Conservation (phyloP, 2,888 invertebrate species). For the Tetragonisca angustula region DNA sequence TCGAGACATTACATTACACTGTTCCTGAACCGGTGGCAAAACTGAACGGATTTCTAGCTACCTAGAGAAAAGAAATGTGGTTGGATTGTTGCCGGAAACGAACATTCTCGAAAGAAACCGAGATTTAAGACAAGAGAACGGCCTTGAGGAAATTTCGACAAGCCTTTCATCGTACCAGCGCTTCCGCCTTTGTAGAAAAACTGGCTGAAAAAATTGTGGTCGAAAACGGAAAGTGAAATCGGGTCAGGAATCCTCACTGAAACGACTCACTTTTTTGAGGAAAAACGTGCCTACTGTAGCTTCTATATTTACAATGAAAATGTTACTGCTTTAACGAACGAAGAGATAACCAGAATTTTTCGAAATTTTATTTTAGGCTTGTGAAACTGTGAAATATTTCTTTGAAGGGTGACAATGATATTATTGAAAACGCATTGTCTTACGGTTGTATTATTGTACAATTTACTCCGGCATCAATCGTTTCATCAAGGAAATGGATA, state of each 20-base stretch:
- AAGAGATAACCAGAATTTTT: background rate
- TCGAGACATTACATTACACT: background rate
- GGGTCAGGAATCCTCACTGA: background rate
- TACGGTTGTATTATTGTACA: no score
- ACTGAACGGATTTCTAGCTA: slow-evolving; percentile 25
- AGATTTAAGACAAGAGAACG: slow-evolving; percentile 26
- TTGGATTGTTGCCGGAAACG: slow-evolving; percentile 76
- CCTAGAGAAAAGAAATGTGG: slow-evolving; percentile 76
- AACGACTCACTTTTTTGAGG: slow-evolving; percentile 18
- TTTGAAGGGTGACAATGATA: background rate
- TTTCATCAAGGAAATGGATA: no score
- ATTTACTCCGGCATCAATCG: no score
- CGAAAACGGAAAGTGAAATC: slow-evolving; percentile 67
- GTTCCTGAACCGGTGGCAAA: background rate
- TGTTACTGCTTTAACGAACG: no score
- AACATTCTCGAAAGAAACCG: slow-evolving; percentile 46
- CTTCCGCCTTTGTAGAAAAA: slow-evolving; percentile 59
- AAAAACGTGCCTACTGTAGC: background rate
- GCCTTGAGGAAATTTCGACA: slow-evolving; percentile 65
- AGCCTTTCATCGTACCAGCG: slow-evolving; percentile 16
- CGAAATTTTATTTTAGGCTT: background rate
- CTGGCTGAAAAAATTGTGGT: slow-evolving; percentile 39
- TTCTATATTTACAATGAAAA: background rate
- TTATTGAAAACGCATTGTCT: no score
- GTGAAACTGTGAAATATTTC: background rate